Percentiles rank a stretch among this genome's conserved stretches.
These are phyloP conservation scores for Enteromius radiatus DNA, from an alignment of 2,797 vertebrate genomes.

Conservation along the genomic window DNA sequence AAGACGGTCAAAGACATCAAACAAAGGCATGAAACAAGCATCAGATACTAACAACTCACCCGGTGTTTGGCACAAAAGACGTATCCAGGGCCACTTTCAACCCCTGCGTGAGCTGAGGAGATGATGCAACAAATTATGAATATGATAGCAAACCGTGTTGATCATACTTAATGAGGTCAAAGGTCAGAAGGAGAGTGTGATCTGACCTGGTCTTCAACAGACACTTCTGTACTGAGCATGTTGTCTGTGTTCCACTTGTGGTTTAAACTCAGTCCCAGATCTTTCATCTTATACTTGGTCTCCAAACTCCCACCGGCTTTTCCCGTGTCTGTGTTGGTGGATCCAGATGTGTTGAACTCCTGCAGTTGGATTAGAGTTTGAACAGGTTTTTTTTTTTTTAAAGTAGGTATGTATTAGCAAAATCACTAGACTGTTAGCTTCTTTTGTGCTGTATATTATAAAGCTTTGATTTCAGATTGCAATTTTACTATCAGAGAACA, in stretches of 20 bases:
- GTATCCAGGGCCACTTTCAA: constrained; percentile 91
- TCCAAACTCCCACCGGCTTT: constrained; percentile 90
- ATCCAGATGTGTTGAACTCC: constrained; percentile 91
- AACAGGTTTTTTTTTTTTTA: too few relatives aligned
- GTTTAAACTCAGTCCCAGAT: constrained; percentile 87
- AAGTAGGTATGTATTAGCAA: not conserved
- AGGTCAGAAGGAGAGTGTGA: not conserved
- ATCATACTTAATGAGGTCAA: not conserved
- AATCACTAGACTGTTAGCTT: not conserved
- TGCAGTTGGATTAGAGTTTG: constrained; percentile 58
- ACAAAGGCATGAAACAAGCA: not conserved
- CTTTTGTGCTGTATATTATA: not conserved
- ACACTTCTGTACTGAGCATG: constrained; percentile 86
- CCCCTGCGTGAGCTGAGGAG: constrained; percentile 85
- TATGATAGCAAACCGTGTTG: not conserved
- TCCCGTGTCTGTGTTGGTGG: constrained; percentile 90
- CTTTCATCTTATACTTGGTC: constrained; percentile 93
- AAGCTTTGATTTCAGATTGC: not conserved
- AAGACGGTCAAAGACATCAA: not conserved
- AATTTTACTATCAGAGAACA: not conserved
- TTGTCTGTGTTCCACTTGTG: constrained; percentile 98
- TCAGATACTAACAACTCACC: constrained; percentile 75
- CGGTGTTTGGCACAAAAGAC: constrained; percentile 95
- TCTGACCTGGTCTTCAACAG: constrained; percentile 89
- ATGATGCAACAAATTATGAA: constrained; percentile 21